Evolutionary conservation across 2,888 invertebrate genomes (phyloP).

Genomic region (Parnassius smintheus): DNA sequence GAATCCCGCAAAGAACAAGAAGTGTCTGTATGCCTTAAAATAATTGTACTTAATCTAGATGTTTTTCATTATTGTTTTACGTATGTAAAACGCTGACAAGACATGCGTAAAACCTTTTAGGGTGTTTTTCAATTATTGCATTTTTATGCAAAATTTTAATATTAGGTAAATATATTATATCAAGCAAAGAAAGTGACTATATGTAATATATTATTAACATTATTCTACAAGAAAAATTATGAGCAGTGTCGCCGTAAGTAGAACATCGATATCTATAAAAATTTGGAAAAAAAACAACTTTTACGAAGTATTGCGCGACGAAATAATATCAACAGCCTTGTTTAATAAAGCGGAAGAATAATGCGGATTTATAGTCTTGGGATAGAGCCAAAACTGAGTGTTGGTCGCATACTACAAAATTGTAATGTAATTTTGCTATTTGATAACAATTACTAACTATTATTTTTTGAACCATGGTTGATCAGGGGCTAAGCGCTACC

Average conservation of each 20-base stretch:
- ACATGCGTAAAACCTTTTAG: no score
- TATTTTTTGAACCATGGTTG: background rate
- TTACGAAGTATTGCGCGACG: slow-evolving; percentile 4
- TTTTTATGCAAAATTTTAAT: no score
- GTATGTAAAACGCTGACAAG: no score
- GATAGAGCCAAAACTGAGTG: slow-evolving; percentile 20
- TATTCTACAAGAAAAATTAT: slow-evolving; percentile 10
- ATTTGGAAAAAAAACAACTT: slow-evolving; percentile 1
- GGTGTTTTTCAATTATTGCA: no score
- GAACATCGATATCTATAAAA: slow-evolving; percentile 13
- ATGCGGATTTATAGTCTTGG: slow-evolving; percentile 15
- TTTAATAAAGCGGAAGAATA: slow-evolving; percentile 7
- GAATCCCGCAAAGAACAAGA: no score
- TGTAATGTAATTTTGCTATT: slow-evolving; percentile 20
- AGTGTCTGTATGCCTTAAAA: no score
- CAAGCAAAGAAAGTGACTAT: no score
- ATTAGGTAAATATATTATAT: no score
- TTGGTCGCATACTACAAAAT: slow-evolving; percentile 13
- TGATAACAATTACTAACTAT: slow-evolving; percentile 2
- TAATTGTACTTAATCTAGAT: no score
- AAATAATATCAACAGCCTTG: slow-evolving; percentile 10
- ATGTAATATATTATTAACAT: slow-evolving; percentile 15
- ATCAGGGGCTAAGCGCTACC: no score
- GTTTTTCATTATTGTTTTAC: no score
- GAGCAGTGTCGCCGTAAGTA: slow-evolving; percentile 8